phyloP scores from a whole-genome alignment of 2,797 vertebrate species.

The Lithobates pipiens region DNA sequence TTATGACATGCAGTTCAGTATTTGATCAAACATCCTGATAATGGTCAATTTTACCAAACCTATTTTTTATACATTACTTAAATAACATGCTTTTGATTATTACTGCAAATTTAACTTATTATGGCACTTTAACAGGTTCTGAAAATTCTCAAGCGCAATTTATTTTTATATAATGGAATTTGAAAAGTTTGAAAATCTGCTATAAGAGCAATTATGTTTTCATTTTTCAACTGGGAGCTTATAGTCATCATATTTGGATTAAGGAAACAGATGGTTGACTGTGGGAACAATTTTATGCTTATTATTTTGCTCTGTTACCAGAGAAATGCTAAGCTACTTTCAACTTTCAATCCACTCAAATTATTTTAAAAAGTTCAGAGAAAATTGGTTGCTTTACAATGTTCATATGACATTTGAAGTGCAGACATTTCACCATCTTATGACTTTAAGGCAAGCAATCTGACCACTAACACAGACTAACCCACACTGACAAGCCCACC shows the following conservation, averaged over 20 bases:
- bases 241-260: conserved; percentile 58
- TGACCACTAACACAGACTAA: too few species aligned
- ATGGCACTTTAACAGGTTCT: not conserved
- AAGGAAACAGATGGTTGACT: conserved; percentile 61
- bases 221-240: conserved; percentile 59
- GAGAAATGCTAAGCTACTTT: conserved; percentile 61
- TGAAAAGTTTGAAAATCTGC: conserved; percentile 51
- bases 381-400: conserved; percentile 40
- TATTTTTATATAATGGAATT: conserved; percentile 46
- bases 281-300: conserved; percentile 58
- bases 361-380: conserved; percentile 58
- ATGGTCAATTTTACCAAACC: not conserved
- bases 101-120: conserved; percentile 2
- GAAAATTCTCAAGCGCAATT: not conserved
- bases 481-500: not conserved
- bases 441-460: not conserved
- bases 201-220: conserved; percentile 60
- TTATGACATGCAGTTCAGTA: not conserved
- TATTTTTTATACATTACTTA: not conserved
- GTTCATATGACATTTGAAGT: conserved; percentile 26
- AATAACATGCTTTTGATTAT: not conserved
- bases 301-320: conserved; percentile 60
- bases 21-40: not conserved
- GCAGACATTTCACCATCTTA: not conserved
- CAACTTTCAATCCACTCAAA: conserved; percentile 60